These are phyloP conservation scores for Tridacna crocea DNA, from an alignment of 2,888 invertebrate genomes.

Conservation along the genomic window DNA sequence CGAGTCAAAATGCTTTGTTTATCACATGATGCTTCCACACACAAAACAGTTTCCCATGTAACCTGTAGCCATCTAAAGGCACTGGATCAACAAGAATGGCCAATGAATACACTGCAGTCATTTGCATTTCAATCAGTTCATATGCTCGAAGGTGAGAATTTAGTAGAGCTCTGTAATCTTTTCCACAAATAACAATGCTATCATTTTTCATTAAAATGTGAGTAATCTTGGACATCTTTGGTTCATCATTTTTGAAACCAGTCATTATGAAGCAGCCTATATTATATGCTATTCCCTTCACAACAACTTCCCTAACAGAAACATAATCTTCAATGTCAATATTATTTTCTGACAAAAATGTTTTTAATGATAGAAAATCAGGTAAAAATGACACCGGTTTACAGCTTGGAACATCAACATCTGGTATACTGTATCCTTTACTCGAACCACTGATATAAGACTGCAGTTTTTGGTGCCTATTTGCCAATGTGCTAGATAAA, in stretches of 20 bases:
- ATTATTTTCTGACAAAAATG: background rate
- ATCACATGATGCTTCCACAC: too few relatives aligned
- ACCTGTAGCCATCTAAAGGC: background rate
- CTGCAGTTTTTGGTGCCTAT: slow-evolving; percentile 25
- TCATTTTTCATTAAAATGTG: background rate
- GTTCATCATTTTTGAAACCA: background rate
- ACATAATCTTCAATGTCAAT: background rate
- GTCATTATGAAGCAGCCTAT: background rate
- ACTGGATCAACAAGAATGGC: background rate
- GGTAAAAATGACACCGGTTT: background rate
- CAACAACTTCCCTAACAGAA: background rate
- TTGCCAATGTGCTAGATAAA: slow-evolving; percentile 5
- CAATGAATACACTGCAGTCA: background rate
- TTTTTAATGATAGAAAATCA: background rate
- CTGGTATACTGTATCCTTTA: background rate
- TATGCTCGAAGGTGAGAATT: slow-evolving; percentile 10
- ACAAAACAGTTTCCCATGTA: too few relatives aligned
- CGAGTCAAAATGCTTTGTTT: too few relatives aligned
- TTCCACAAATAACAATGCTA: slow-evolving; percentile 3
- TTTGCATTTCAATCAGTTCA: slow-evolving; percentile 3
- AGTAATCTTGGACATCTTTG: background rate
- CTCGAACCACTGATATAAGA: slow-evolving; percentile 2
- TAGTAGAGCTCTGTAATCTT: background rate
- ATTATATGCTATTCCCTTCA: slow-evolving; percentile 1
- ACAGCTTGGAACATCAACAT: background rate